Percentiles rank a stretch among this genome's conserved stretches.
Evolutionary conservation across 2,113 vertebrate genomes (phyloP).

Genomic region (Psophia crepitans): DNA sequence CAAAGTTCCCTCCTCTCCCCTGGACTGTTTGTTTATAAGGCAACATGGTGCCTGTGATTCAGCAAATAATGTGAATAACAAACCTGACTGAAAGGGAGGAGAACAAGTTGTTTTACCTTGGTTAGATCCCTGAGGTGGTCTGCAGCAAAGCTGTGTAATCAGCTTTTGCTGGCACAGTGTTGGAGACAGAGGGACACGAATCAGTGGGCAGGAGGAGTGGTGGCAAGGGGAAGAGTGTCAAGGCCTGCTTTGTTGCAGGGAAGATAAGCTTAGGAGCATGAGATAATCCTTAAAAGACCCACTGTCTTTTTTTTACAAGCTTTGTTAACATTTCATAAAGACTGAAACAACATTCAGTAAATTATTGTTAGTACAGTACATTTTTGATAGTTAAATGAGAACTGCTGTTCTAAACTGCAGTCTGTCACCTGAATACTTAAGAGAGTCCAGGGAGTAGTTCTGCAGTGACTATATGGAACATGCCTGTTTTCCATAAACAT

Average conservation of each 20-base stretch:
- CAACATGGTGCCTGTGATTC: accelerated
- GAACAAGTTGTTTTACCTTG: neutral
- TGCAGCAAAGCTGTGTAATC: neutral
- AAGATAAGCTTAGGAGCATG: neutral
- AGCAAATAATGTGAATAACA: neutral
- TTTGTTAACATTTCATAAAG: neutral
- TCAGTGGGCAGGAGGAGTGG: neutral
- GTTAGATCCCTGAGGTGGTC: neutral
- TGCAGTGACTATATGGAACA: neutral
- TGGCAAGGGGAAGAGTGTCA: neutral
- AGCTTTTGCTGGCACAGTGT: accelerated
- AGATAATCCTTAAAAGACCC: neutral
- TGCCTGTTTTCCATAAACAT: neutral
- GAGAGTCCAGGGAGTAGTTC: neutral
- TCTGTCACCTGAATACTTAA: neutral
- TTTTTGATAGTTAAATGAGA: neutral
- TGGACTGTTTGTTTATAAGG: neutral
- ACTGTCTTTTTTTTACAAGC: neutral
- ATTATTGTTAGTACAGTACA: neutral
- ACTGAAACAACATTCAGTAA: neutral
- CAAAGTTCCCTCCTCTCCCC: neutral
- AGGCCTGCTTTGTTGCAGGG: neutral
- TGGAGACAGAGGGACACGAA: neutral
- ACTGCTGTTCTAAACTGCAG: neutral
- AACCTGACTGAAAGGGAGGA: neutral